phyloP scores from a whole-genome alignment of 1,140 invertebrate genomes.

The Drosophila chauvacae region DNA sequence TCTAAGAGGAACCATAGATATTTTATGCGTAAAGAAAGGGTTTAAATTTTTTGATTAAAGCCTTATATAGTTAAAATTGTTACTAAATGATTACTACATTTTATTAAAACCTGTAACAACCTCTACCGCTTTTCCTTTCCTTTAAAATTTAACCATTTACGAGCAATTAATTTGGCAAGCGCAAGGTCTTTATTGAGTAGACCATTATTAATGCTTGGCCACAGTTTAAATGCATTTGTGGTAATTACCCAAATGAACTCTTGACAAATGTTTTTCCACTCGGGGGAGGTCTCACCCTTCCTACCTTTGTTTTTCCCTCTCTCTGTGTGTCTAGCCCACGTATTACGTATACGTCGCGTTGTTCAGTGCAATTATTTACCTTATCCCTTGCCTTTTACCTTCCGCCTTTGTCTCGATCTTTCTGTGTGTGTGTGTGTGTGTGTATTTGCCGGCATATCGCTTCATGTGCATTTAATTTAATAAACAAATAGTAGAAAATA shows the following conservation, averaged over 20 bases:
- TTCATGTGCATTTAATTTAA: conserved; percentile 38
- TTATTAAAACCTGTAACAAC: no score
- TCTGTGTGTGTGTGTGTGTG: neutral
- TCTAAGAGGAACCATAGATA: no score
- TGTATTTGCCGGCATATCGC: conserved; percentile 4
- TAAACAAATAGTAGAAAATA: conserved; percentile 31
- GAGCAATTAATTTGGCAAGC: no score
- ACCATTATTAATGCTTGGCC: neutral
- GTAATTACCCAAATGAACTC: conserved; percentile 23
- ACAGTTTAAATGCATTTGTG: conserved; percentile 16
- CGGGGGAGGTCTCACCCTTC: neutral
- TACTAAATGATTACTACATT: no score
- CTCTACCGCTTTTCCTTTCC: no score
- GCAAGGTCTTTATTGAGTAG: neutral
- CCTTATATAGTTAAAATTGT: neutral
- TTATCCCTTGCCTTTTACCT: conserved; percentile 1
- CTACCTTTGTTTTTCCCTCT: no score
- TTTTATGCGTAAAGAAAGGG: no score
- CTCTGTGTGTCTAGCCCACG: neutral
- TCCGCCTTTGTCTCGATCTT: conserved; percentile 5
- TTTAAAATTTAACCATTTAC: no score
- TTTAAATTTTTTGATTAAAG: no score
- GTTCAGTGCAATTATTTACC: conserved; percentile 43
- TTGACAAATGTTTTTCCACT: conserved; percentile 20
- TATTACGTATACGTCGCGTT: conserved; percentile 51